Conservation (phyloP, 2,888 invertebrate species). For the Clunio marinus region DNA sequence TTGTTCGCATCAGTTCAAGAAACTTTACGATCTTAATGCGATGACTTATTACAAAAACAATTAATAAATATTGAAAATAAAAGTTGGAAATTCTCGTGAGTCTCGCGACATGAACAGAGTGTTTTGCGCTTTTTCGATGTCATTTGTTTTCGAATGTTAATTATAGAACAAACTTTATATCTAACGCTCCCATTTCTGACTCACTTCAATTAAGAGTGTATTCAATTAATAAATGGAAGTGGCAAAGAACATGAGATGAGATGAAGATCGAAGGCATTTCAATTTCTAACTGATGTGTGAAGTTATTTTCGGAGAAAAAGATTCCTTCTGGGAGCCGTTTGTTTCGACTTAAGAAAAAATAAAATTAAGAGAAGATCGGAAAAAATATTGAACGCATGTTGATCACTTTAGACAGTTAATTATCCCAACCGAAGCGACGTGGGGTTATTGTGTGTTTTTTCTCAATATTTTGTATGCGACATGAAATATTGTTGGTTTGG, state of each 20-base stretch:
- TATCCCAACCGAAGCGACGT: slow-evolving; percentile 21
- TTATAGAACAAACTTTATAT: background rate
- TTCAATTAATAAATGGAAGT: slow-evolving; percentile 31
- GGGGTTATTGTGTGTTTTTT: background rate
- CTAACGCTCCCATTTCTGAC: slow-evolving; percentile 1
- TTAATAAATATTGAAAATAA: slow-evolving; percentile 37
- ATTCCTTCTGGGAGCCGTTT: background rate
- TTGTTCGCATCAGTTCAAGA: slow-evolving; percentile 16
- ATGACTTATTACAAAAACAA: slow-evolving; percentile 35
- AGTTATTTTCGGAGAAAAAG: slow-evolving; percentile 3
- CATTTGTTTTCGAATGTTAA: slow-evolving; percentile 25
- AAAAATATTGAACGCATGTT: slow-evolving; percentile 29
- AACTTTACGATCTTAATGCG: slow-evolving; percentile 11
- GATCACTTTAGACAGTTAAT: slow-evolving; percentile 38
- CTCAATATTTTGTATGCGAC: background rate
- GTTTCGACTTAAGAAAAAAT: background rate
- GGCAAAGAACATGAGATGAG: background rate
- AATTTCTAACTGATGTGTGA: slow-evolving; percentile 6
- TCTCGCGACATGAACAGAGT: background rate
- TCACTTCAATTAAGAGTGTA: slow-evolving; percentile 33
- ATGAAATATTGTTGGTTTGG: no score
- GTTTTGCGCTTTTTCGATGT: slow-evolving; percentile 3
- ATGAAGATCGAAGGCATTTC: background rate
- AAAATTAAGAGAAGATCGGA: background rate
- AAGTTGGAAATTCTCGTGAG: background rate